These are phyloP conservation scores for Torymus aiolomorphi DNA, from an alignment of 2,888 invertebrate genomes.

Conservation along the genomic window DNA sequence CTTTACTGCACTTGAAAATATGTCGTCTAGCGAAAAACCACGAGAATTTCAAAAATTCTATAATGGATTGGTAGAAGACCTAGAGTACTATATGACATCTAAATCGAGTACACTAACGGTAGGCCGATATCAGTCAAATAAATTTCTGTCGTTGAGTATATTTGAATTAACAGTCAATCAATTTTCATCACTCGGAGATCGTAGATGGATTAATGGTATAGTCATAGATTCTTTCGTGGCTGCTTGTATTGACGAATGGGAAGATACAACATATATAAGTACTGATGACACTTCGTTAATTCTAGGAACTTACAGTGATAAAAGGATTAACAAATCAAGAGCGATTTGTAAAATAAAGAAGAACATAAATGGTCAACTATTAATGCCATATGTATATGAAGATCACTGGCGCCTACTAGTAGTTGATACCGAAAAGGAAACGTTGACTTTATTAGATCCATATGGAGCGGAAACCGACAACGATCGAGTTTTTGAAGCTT, in stretches of 20 bases:
- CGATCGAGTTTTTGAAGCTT: neutral
- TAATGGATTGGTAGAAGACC: neutral
- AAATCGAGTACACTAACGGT: neutral
- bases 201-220: conserved; percentile 19
- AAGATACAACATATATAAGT: neutral
- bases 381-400: conserved; percentile 12
- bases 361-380: neutral
- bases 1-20: too few relatives aligned
- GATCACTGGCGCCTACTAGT: conserved; percentile 14
- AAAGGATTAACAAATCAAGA: conserved; percentile 11
- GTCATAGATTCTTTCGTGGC: neutral
- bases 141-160: neutral
- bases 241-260: conserved; percentile 1
- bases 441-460: conserved; percentile 11
- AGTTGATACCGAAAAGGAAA: neutral
- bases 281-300: conserved; percentile 6
- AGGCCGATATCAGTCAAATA: neutral
- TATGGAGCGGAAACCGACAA: neutral
- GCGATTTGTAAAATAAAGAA: neutral
- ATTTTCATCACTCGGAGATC: neutral
- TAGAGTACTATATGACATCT: neutral
- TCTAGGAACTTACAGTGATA: neutral
- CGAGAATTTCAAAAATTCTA: neutral
- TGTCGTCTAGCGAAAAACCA: too few relatives aligned
- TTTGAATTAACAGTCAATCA: neutral